These are phyloP conservation scores for Epinotia nisella DNA, from an alignment of 2,888 invertebrate species.

Conservation along the genomic window DNA sequence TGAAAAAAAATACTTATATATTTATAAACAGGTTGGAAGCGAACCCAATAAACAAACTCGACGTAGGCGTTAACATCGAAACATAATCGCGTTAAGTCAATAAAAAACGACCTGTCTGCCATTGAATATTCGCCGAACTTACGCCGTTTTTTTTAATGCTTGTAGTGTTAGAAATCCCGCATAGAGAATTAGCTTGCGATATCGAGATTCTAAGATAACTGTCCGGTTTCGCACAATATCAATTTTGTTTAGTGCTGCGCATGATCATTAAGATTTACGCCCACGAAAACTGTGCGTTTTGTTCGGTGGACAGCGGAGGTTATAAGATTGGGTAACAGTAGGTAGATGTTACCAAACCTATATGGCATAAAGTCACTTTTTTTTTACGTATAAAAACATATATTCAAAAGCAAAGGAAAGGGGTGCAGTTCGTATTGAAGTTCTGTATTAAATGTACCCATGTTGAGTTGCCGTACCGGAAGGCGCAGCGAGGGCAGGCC, in stretches of 20 bases:
- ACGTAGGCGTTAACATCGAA: slow-evolving; percentile 33
- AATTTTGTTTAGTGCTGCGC: slow-evolving; percentile 29
- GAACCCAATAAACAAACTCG: slow-evolving; percentile 7
- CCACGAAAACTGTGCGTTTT: slow-evolving; percentile 24
- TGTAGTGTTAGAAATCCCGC: slow-evolving; percentile 3
- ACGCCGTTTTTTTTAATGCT: not conserved
- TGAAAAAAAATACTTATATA: not conserved
- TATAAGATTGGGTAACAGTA: slow-evolving; percentile 23
- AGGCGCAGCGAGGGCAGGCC: too few species aligned
- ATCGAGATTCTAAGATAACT: slow-evolving; percentile 35
- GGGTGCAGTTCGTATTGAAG: too few species aligned
- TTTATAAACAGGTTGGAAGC: not conserved
- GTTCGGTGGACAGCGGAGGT: slow-evolving; percentile 4
- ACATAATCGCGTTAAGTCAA: slow-evolving; percentile 22
- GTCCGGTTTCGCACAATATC: slow-evolving; percentile 27
- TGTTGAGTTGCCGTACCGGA: too few species aligned
- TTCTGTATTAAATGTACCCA: too few species aligned
- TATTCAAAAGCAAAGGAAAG: too few species aligned
- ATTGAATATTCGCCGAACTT: slow-evolving; percentile 8
- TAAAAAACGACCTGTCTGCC: slow-evolving; percentile 17
- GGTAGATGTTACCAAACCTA: not conserved
- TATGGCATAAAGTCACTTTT: not conserved
- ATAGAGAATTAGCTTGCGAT: slow-evolving; percentile 31
- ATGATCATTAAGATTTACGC: slow-evolving; percentile 22
- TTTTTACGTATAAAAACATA: too few species aligned